Percentiles rank a stretch among this genome's conserved stretches.
phyloP scores from a whole-genome alignment of 35 echinoderm and acorn worm species.

The Chiridota heheva region DNA sequence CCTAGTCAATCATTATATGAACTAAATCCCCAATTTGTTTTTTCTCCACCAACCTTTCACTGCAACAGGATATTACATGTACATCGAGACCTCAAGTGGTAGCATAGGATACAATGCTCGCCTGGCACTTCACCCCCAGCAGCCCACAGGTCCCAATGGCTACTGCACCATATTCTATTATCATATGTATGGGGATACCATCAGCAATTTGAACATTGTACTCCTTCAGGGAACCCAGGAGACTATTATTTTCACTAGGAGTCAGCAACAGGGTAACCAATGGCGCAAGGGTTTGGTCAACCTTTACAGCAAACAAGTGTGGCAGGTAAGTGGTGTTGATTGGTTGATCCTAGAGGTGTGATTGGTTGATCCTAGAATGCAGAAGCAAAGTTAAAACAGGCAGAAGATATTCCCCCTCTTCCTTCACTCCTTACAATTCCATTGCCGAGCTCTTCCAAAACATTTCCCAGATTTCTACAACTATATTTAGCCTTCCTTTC shows the following conservation, averaged over 20 bases:
- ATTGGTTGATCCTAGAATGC: too few relatives aligned
- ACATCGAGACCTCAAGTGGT: constrained; percentile 67
- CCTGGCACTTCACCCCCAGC: constrained; percentile 40
- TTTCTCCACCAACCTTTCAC: not conserved
- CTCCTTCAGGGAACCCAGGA: constrained; percentile 44
- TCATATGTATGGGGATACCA: constrained; percentile 69
- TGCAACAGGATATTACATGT: constrained; percentile 76
- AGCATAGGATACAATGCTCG: constrained; percentile 27
- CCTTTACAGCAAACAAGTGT: not conserved
- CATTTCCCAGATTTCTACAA: too few relatives aligned
- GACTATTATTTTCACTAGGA: constrained; percentile 55
- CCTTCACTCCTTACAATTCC: too few relatives aligned
- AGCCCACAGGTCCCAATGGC: constrained; percentile 15
- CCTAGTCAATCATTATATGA: too few relatives aligned
- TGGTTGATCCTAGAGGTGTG: too few relatives aligned
- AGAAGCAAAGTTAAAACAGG: too few relatives aligned
- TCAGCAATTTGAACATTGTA: constrained; percentile 51
- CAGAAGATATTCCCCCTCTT: too few relatives aligned
- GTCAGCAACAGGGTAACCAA: constrained; percentile 47
- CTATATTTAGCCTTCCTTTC: too few relatives aligned
- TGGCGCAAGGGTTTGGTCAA: constrained; percentile 45
- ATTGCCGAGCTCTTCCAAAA: too few relatives aligned
- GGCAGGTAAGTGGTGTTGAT: constrained; percentile 40
- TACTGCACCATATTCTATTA: constrained; percentile 72
- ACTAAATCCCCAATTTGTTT: too few relatives aligned